Percentiles rank a stretch among this genome's conserved stretches.
Conservation (phyloP, 2,797 vertebrate species). For the Hippocampus kuda region DNA sequence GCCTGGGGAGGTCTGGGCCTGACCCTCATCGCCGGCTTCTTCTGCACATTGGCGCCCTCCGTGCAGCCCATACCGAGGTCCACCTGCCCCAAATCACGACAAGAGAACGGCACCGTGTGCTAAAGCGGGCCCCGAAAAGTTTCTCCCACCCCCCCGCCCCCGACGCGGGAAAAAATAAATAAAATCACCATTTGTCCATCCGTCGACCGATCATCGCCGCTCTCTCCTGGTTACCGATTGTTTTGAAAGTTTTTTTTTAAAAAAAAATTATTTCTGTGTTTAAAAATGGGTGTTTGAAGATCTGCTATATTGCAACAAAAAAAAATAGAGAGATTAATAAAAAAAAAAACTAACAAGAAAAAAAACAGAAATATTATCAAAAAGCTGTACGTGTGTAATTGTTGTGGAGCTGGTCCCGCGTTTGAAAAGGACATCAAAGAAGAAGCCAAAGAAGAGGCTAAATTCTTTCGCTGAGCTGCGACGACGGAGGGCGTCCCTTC, state of each 20-base stretch:
- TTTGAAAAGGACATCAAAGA: slow-evolving; percentile 11
- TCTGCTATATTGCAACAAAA: slow-evolving; percentile 51
- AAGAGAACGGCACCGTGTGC: slow-evolving; percentile 97
- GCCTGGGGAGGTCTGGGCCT: slow-evolving; percentile 97
- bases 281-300: slow-evolving; percentile 54
- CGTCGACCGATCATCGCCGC: slow-evolving; percentile 30
- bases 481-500: neutral
- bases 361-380: slow-evolving; percentile 33
- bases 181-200: slow-evolving; percentile 35
- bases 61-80: slow-evolving; percentile 94
- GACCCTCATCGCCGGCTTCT: slow-evolving; percentile 97
- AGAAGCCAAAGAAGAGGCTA: neutral
- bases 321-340: slow-evolving; percentile 9
- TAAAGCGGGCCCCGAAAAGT: slow-evolving; percentile 51
- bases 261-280: too few relatives aligned
- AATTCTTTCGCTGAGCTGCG: slow-evolving; percentile 6
- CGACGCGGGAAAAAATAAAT: slow-evolving; percentile 4
- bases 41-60: slow-evolving; percentile 97
- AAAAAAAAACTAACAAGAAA: slow-evolving; percentile 15
- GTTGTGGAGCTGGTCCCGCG: slow-evolving; percentile 19
- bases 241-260: slow-evolving; percentile 14
- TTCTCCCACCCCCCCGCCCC: neutral
- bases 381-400: slow-evolving; percentile 45
- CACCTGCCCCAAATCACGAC: slow-evolving; percentile 93
- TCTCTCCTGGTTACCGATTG: slow-evolving; percentile 38